These are phyloP conservation scores for Sorex fumeus DNA, from an alignment of 2,113 vertebrate species.

Conservation along the genomic window DNA sequence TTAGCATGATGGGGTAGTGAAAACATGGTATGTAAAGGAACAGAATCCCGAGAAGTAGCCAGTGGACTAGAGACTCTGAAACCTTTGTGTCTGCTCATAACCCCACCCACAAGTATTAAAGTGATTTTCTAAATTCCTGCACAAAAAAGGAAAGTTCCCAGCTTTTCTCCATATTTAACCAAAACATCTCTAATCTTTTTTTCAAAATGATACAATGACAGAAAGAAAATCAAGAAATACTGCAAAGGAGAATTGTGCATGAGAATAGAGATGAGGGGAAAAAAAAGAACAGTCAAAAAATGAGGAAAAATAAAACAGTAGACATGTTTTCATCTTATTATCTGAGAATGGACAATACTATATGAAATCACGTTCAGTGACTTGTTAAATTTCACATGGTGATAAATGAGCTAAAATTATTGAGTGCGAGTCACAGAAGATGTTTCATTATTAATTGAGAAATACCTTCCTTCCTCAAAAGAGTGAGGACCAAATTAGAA, in stretches of 20 bases:
- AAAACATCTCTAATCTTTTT: neutral
- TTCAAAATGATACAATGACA: neutral
- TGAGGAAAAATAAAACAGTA: neutral
- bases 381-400: neutral
- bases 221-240: neutral
- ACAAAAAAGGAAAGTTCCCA: neutral
- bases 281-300: neutral
- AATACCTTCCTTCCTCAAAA: neutral
- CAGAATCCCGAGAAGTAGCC: neutral
- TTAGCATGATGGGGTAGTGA: neutral
- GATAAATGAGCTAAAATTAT: neutral
- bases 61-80: neutral
- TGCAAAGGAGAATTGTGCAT: neutral
- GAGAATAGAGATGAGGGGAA: neutral
- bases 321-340: neutral
- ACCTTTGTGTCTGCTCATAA: neutral
- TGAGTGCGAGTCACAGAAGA: fast-evolving
- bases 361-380: neutral
- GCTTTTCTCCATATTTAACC: neutral
- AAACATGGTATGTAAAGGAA: neutral
- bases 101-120: neutral
- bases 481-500: neutral
- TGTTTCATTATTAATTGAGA: neutral
- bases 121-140: neutral
- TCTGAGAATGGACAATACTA: neutral